Percentiles rank a stretch among this genome's conserved stretches.
Conservation (phyloP, 1,140 invertebrate genomes). For the Megathymus violae region DNA sequence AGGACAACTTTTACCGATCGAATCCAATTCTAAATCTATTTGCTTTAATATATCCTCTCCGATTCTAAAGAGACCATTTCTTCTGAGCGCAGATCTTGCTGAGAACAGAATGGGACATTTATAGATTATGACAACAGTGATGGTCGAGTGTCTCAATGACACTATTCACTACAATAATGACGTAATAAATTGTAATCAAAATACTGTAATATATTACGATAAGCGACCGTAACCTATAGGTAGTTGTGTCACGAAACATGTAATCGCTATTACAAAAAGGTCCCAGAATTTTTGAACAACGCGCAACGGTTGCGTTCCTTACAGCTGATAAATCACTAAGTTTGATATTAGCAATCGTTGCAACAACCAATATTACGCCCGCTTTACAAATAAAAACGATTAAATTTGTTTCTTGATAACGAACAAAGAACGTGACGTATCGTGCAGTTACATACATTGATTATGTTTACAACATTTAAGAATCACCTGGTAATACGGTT, state of each 20-base stretch:
- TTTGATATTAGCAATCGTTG: constrained; percentile 30
- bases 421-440: constrained; percentile 27
- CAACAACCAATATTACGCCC: constrained; percentile 23
- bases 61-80: no score
- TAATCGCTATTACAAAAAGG: constrained; percentile 35
- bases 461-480: constrained; percentile 36
- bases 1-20: no score
- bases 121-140: background rate
- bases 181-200: constrained; percentile 27
- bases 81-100: no score
- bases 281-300: constrained; percentile 25
- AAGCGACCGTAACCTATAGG: constrained; percentile 21
- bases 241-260: constrained; percentile 26
- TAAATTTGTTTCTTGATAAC: constrained; percentile 32
- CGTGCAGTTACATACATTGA: constrained; percentile 9
- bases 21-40: no score
- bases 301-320: constrained; percentile 17
- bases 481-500: constrained; percentile 39
- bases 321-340: constrained; percentile 22
- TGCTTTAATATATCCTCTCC: no score
- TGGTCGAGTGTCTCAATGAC: background rate
- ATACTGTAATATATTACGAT: constrained; percentile 14
- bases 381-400: constrained; percentile 15
- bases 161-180: constrained; percentile 10
- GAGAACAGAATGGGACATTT: background rate